Evolutionary conservation across 1,140 invertebrate genomes (phyloP), one percentile per base, ranked within the genome.

Genomic region (Drosophila takahashii): DNA sequence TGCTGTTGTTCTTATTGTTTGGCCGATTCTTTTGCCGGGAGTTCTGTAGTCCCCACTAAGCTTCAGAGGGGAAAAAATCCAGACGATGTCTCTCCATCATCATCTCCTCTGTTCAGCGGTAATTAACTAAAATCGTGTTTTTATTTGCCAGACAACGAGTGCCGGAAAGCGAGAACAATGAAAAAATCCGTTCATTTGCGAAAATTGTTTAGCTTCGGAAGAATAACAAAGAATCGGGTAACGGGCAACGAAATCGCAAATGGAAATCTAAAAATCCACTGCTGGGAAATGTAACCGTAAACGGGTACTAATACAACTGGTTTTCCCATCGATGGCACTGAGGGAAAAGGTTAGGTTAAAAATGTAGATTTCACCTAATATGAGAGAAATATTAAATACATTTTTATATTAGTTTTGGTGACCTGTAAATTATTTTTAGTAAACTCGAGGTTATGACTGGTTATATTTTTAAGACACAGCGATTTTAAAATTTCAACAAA

Each of bases 41-140:
- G 42, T 15, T 71, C 15, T 32, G 54, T 57, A 72, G 64, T 54
- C 59, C 11, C 58, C 32, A 16, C 15, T 47, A 32, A 54, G 41
- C 50, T 39, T 84, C 54, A 54, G 79, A 62, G 48, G 70, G 52
- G 36, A 69, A 73, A 59, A 58, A 58, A 44, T 59, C 18, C 64
- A 52, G 73, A 66, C 27, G 50, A 52, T 36, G 50, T 54, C 51
- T 41, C 26, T 67, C 56, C 34, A 62, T 56, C 72, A 53, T 45
- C 27, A 26, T 37, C 62, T 32, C 42, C 13, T 22, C 22, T 44
- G 56, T 34, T 59, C 47, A 47, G 39, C 60, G 59, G 79, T 87
- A 86, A 87, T 87, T 86, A 86, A 86, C 81, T 87, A 71, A 78
- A 76, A 87, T 80, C 32, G 56, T 50, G 52, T 61, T 75, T 81